Evolutionary conservation across 2,888 invertebrate genomes (phyloP), one percentile per base, ranked within the genome.

Genomic region (Campoplex nolae): DNA sequence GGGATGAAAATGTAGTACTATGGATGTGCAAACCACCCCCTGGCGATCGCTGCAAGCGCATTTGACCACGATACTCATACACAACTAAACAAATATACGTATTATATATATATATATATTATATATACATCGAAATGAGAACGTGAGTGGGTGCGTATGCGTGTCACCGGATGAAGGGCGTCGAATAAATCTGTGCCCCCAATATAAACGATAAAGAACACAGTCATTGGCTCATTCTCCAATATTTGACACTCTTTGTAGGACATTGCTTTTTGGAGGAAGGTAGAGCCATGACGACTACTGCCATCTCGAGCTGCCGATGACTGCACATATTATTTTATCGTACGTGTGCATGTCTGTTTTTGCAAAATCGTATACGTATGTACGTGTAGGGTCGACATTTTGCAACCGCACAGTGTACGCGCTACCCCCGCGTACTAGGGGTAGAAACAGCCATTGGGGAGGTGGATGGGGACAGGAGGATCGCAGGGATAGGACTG

Each of bases 341-440:
- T 51, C 18, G 13, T 51, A 23, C 6, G 8, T 16, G 45, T 51
- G 16, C 23, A 51, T 38, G n/a, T 48, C 3, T 56, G 42, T 23
- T 13, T n/a, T 58, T 71, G 67, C 70, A 70, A 76, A 77, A 65
- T 71, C 38, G 76, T 16, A 18, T 18, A 38, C 38, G 18, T 7
- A 16, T 65, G 54, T 54, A n/a, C 56, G 58, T 56, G 74, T 23
- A 74, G 70, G 78, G 32, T 84, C 78, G 84, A 84, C 84, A 84
- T 84, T 84, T 84, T 74, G 79, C 73, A 74, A 79, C 84, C 84
- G 38, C 84, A 79, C 45, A 32, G 62, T 4, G 78, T 28, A 73
- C 68, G 54, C 74, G 68, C 65, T 45, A 54, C 78, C 42, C 51
- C 45, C n/a, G 73, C 42, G 51, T 35, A 74, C 67, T 58, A 48